Base-by-base conservation (phyloP, 2,113 vertebrate genomes). In the Circaetus gallicus region DNA sequence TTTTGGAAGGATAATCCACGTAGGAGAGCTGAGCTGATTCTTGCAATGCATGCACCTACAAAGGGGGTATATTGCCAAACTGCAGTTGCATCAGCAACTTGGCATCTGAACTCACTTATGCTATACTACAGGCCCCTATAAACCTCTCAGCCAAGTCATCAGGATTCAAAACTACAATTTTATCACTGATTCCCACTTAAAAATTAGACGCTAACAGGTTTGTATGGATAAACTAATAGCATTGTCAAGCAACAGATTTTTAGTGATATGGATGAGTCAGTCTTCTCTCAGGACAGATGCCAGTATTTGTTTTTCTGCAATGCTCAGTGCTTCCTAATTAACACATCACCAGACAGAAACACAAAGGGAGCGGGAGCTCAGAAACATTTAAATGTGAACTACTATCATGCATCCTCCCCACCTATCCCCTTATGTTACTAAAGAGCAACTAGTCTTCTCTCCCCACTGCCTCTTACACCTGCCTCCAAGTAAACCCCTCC, bases 231-330 rank as follows among this genome's bases (percentile, higher is more conserved):
- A 96, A 96, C 66, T 70, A 94, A 91, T 3, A 88, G 62, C 55
- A 82, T 13, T 88, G 74, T 95, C 90, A 93, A 90, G 40, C 47
- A 87, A 70, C 82, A 96, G 58, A 86, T 91, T 94, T 96, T 63
- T 91, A 90, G 90, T 43, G 78, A 96, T 81, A 90, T 6, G 69
- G 52, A 67, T 94, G 95, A 95, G 83, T 92, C 93, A 91, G 80
- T 55, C 61, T 86, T 76, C 66, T 90, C 89, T 90, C 45, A 50
- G 91, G 95, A 94, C 81, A 94, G 81, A 96, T 86, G 93, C 74
- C 92, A 95, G 79, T 91, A 94, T 89, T 93, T 95, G 71, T 89
- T 93, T 94, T 93, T 78, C 77, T 92, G 81, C 28, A 86, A 22
- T 1, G 14, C 92, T 90, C 59, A 89, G 55, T 76, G 40, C 88